A percentile compares a stretch with the other conserved stretches of the same genome.
Evolutionary conservation across 2,113 vertebrate genomes (phyloP).

Genomic region (Erpornis zantholeuca): DNA sequence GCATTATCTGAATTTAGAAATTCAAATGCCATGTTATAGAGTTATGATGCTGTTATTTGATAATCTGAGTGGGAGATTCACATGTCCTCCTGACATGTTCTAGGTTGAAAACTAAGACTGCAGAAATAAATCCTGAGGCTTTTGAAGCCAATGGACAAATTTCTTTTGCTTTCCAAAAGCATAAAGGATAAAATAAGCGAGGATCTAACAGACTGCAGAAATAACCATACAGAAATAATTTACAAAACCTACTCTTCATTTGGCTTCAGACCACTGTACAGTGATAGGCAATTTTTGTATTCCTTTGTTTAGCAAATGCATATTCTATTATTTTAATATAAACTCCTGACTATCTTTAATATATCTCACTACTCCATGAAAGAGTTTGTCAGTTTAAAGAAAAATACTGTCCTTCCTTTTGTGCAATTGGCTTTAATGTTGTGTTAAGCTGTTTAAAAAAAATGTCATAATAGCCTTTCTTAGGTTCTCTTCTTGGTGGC

Average conservation of each 20-base stretch:
- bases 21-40: neutral
- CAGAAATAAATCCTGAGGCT: neutral
- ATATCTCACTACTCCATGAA: neutral
- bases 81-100: neutral
- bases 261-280: neutral
- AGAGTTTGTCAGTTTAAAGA: conserved; percentile 57
- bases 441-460: conserved; percentile 65
- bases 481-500: conserved; percentile 62
- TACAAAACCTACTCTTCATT: neutral
- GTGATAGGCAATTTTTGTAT: neutral
- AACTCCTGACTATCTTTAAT: neutral
- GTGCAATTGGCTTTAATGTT: conserved; percentile 33
- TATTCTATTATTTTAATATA: conserved; percentile 9
- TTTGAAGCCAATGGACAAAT: neutral
- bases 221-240: neutral
- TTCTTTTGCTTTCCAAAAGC: neutral
- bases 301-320: neutral
- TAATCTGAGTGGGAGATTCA: neutral
- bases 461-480: conserved; percentile 55
- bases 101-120: neutral
- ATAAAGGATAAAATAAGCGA: neutral
- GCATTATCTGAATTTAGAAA: neutral
- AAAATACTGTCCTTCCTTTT: conserved; percentile 69
- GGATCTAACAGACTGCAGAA: neutral
- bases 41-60: neutral